phyloP scores from a whole-genome alignment of 2,888 invertebrate genomes.

The Timema cristinae region DNA sequence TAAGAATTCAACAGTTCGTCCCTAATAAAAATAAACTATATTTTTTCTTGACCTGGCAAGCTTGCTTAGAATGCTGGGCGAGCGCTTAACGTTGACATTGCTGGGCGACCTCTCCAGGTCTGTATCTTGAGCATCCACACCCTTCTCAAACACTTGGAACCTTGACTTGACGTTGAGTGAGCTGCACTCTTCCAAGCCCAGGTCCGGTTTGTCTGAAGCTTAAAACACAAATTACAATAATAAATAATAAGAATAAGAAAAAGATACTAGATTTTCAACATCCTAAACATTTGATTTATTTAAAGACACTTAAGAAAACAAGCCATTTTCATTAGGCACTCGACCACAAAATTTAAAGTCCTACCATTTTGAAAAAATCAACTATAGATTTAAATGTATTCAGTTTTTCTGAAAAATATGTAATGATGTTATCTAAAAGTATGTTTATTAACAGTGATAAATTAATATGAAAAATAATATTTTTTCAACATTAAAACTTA shows the following conservation, averaged over 20 bases:
- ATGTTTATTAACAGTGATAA: too few relatives aligned
- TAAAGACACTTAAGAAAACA: not conserved
- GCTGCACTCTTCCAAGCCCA: constrained; percentile 77
- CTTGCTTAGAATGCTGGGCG: constrained; percentile 73
- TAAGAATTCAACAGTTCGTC: too few relatives aligned
- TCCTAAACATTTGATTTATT: not conserved
- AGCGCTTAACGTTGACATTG: constrained; percentile 57
- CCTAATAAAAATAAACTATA: too few relatives aligned
- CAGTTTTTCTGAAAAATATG: too few relatives aligned
- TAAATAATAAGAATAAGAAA: too few relatives aligned
- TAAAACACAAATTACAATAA: constrained; percentile 27
- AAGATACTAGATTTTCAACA: not conserved
- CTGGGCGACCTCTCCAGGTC: constrained; percentile 51
- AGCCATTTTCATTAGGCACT: not conserved
- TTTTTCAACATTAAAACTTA: too few relatives aligned
- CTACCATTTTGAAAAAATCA: too few relatives aligned
- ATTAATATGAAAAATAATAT: too few relatives aligned
- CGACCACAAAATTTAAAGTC: too few relatives aligned
- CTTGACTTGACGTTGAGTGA: constrained; percentile 78
- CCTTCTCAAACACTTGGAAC: constrained; percentile 77
- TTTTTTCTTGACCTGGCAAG: constrained; percentile 63
- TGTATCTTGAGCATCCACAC: constrained; percentile 43
- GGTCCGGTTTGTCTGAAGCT: constrained; percentile 83
- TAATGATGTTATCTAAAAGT: too few relatives aligned
- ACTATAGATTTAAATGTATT: too few relatives aligned